phyloP scores from a whole-genome alignment of 2,797 vertebrate genomes.

The Halcyon chelicuti region DNA sequence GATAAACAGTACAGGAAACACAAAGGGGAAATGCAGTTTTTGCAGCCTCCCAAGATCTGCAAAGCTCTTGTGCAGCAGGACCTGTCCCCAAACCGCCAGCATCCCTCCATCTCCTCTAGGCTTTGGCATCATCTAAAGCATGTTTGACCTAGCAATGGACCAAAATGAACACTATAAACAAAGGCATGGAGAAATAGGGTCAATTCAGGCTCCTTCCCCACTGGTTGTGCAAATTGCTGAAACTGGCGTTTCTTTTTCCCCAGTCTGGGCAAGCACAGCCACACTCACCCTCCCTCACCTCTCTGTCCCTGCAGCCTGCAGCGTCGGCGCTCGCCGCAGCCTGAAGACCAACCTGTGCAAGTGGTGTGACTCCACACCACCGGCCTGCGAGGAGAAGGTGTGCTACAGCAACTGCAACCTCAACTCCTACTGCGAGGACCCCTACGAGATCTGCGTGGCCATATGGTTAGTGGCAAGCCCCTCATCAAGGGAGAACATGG shows the following conservation, averaged over 20 bases:
- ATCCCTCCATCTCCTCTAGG: neutral
- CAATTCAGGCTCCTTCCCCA: rapidly evolving
- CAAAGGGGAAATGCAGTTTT: rapidly evolving
- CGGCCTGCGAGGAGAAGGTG: conserved; percentile 82
- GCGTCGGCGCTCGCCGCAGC: conserved; percentile 73
- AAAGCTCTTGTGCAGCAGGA: neutral
- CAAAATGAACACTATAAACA: neutral
- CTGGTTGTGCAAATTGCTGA: rapidly evolving
- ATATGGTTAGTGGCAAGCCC: conserved; percentile 81
- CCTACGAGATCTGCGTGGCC: conserved; percentile 88
- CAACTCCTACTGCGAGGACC: conserved; percentile 84
- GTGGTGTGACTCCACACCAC: conserved; percentile 87
- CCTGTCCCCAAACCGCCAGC: rapidly evolving
- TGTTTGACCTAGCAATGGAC: neutral
- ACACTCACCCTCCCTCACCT: neutral
- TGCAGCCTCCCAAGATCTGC: neutral
- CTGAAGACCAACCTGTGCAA: conserved; percentile 87
- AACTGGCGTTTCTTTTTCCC: rapidly evolving
- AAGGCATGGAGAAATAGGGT: rapidly evolving
- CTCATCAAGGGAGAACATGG: rapidly evolving
- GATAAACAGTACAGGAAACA: neutral
- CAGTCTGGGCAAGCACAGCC: rapidly evolving
- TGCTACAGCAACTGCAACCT: conserved; percentile 89
- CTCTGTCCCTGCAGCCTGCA: conserved; percentile 69
- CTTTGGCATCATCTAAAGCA: neutral